A percentile compares a stretch with the other conserved stretches of the same genome.
Conservation (phyloP, 1,140 invertebrate genomes). For the Drepana arcuata region DNA sequence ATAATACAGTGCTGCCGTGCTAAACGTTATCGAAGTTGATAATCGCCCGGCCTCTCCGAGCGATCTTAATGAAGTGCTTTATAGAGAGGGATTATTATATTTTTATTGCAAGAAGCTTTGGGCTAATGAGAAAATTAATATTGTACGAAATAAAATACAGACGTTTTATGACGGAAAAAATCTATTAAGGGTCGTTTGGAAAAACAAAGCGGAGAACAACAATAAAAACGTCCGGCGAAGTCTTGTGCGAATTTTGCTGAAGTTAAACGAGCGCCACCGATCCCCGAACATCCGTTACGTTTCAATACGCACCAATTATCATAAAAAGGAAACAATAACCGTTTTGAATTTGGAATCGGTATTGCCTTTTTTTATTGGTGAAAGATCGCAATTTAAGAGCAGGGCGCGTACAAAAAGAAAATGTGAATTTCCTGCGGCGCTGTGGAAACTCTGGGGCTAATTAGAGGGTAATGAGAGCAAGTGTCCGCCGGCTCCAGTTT, state of each 20-base stretch:
- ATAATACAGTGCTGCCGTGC: conserved; percentile 44
- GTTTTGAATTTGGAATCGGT: conserved; percentile 55
- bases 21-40: conserved; percentile 50
- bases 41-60: conserved; percentile 50
- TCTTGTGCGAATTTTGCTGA: conserved; percentile 44
- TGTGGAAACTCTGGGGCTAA: conserved; percentile 34
- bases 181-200: conserved; percentile 48
- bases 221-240: conserved; percentile 55
- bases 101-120: conserved; percentile 42
- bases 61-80: conserved; percentile 57
- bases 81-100: conserved; percentile 49
- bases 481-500: conserved; percentile 32
- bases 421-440: conserved; percentile 51
- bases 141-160: conserved; percentile 14
- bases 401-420: conserved; percentile 52
- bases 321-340: conserved; percentile 68
- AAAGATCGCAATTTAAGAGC: conserved; percentile 55
- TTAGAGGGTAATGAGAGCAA: conserved; percentile 61
- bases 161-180: conserved; percentile 39
- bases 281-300: conserved; percentile 50
- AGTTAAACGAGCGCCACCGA: conserved; percentile 51
- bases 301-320: conserved; percentile 64
- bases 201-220: conserved; percentile 52
- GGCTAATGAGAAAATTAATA: conserved; percentile 29
- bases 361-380: conserved; percentile 49